Evolutionary conservation across 2,797 vertebrate genomes (phyloP).

Genomic region (Lepidocolaptes lacrymiger): DNA sequence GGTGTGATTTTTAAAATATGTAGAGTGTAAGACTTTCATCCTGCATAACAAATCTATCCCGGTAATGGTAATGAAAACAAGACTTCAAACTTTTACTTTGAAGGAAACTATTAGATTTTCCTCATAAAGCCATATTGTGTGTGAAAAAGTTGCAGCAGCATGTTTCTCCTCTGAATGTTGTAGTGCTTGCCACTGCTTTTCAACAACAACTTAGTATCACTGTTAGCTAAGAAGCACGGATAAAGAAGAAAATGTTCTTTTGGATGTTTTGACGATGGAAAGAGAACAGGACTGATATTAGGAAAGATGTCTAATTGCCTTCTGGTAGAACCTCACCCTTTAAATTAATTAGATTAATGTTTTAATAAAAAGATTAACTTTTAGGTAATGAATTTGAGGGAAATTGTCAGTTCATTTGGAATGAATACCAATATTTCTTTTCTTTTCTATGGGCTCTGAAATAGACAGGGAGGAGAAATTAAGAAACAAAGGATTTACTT

Average conservation of each 20-base stretch:
- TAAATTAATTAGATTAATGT: background rate
- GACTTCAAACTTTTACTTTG: background rate
- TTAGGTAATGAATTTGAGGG: background rate
- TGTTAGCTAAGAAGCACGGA: background rate
- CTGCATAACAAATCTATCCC: background rate
- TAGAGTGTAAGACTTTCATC: background rate
- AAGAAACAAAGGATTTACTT: background rate
- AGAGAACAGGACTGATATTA: background rate
- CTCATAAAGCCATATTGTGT: background rate
- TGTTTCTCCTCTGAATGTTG: background rate
- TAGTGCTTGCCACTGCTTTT: background rate
- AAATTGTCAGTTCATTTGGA: background rate
- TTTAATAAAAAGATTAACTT: background rate
- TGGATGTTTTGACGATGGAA: background rate
- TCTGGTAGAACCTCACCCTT: background rate
- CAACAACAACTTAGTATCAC: background rate
- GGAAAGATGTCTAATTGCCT: background rate
- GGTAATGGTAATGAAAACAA: constrained; percentile 6
- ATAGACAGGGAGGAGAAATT: background rate
- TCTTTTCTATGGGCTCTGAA: background rate
- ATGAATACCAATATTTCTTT: background rate
- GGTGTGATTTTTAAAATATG: background rate
- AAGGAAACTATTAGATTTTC: background rate
- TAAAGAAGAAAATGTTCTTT: background rate
- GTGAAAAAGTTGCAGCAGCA: background rate